phyloP scores from a whole-genome alignment of 2,888 invertebrate genomes.

The Siphlonurus alternatus region DNA sequence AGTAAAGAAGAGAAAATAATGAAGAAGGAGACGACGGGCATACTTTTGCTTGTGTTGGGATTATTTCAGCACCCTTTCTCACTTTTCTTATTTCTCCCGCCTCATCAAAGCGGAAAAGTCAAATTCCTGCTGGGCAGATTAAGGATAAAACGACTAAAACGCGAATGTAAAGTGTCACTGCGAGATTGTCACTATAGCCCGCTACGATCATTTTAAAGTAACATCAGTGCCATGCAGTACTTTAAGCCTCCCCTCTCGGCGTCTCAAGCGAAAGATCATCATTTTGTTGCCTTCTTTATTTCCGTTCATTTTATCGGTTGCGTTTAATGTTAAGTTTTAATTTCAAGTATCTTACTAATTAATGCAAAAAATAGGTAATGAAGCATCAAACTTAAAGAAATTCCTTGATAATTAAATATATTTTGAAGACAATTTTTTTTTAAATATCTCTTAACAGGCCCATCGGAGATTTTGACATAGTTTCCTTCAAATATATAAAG shows the following conservation, averaged over 20 bases:
- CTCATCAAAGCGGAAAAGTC: not conserved
- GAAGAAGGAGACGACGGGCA: not conserved
- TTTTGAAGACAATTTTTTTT: too few relatives aligned
- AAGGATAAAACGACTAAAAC: not conserved
- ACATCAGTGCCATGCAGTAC: not conserved
- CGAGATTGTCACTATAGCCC: not conserved
- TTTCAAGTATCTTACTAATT: too few relatives aligned
- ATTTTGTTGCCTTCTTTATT: not conserved
- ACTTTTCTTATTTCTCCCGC: not conserved
- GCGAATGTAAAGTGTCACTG: not conserved
- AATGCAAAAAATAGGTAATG: too few relatives aligned
- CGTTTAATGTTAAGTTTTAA: too few relatives aligned
- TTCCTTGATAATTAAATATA: too few relatives aligned
- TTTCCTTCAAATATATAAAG: too few relatives aligned
- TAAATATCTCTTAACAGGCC: too few relatives aligned
- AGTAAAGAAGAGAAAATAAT: conserved; percentile 5
- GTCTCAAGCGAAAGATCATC: not conserved
- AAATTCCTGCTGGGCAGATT: not conserved
- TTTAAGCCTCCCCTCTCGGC: not conserved
- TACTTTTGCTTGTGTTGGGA: not conserved
- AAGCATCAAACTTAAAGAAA: too few relatives aligned
- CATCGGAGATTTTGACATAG: too few relatives aligned
- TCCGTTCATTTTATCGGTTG: too few relatives aligned
- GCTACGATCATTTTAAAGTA: not conserved
- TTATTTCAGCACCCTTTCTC: not conserved